Conservation (phyloP, 2,113 vertebrate species). For the Diadophis punctatus region DNA sequence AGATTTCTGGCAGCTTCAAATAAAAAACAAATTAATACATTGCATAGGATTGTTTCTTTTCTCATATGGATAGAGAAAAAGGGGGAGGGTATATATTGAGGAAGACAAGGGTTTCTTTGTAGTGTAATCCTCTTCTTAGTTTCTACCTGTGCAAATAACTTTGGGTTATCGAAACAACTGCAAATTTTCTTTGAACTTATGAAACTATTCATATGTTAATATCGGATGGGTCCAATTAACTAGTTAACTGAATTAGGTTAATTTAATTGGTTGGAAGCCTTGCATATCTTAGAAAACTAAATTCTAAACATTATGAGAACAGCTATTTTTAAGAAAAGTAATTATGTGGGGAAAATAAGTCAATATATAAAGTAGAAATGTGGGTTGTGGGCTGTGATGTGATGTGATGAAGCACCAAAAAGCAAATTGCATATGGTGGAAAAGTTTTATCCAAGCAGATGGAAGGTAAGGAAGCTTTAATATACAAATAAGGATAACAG, state of each 20-base stretch:
- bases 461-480: not conserved
- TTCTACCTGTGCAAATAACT: not conserved
- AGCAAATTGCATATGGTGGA: not conserved
- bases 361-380: not conserved
- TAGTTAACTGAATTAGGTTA: not conserved
- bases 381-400: not conserved
- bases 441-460: not conserved
- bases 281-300: not conserved
- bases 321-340: not conserved
- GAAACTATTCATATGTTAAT: not conserved
- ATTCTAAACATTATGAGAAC: not conserved
- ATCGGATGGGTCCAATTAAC: not conserved
- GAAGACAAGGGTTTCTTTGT: not conserved
- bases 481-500: not conserved
- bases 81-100: not conserved
- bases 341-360: not conserved
- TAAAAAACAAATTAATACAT: not conserved
- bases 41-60: not conserved
- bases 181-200: not conserved
- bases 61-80: not conserved
- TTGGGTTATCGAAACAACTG: not conserved
- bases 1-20: not conserved
- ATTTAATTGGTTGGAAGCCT: not conserved
- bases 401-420: not conserved
- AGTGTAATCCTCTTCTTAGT: not conserved